Conservation (phyloP, 2,113 vertebrate species). For the Benthochromis sp. region DNA sequence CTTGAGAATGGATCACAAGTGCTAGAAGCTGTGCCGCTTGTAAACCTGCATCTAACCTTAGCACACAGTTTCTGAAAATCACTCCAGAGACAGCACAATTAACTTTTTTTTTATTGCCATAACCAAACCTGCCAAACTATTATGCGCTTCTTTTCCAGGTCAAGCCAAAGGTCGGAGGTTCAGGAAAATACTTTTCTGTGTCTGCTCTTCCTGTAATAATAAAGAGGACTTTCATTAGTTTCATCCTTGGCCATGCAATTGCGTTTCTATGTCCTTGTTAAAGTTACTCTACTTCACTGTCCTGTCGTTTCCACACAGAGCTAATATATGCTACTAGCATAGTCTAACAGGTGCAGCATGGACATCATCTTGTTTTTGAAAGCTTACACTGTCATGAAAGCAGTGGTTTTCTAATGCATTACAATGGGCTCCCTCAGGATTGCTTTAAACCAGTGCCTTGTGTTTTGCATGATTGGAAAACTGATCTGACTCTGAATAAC, state of each 20-base stretch:
- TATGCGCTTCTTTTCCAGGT: neutral
- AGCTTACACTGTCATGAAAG: constrained; percentile 53
- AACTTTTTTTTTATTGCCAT: neutral
- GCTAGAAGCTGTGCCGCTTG: neutral
- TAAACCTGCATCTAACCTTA: neutral
- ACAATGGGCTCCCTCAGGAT: neutral
- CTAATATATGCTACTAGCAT: neutral
- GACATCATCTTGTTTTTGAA: constrained; percentile 16
- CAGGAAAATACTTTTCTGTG: neutral
- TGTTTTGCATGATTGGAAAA: neutral
- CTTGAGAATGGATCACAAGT: neutral
- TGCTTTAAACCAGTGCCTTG: neutral
- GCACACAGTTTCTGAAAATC: neutral
- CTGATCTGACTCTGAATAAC: neutral
- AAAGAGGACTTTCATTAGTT: neutral
- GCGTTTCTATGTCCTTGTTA: neutral
- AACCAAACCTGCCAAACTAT: neutral
- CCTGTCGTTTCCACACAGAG: neutral
- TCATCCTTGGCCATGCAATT: neutral
- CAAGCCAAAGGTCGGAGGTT: neutral
- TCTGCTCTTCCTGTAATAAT: neutral
- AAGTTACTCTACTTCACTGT: neutral
- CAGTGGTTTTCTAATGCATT: neutral
- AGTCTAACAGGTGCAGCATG: neutral
- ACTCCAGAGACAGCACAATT: neutral